These are phyloP conservation scores for Brachirus orientalis DNA, from an alignment of 2,113 vertebrate species.

Conservation along the genomic window DNA sequence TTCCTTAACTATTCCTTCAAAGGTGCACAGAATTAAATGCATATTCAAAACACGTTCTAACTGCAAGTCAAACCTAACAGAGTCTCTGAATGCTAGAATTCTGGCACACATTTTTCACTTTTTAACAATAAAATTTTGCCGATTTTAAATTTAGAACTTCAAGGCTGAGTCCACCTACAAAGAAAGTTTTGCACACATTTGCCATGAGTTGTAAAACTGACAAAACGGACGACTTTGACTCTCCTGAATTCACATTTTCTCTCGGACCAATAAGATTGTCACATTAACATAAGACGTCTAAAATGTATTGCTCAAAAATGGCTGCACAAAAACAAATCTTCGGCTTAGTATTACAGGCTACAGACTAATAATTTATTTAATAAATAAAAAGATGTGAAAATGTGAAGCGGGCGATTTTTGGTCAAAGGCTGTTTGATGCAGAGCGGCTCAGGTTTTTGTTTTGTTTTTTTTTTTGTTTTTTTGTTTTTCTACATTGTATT, in stretches of 20 bases:
- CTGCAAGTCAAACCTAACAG: not conserved
- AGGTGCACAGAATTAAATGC: constrained; percentile 52
- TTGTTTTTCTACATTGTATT: constrained; percentile 19
- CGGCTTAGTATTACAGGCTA: constrained; percentile 8
- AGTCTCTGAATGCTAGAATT: constrained; percentile 8
- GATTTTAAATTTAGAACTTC: constrained; percentile 35
- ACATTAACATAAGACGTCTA: constrained; percentile 54
- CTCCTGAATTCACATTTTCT: constrained; percentile 37
- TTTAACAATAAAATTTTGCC: constrained; percentile 29
- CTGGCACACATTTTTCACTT: constrained; percentile 26
- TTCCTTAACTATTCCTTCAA: constrained; percentile 23
- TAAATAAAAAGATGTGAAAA: constrained; percentile 9
- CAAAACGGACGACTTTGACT: not conserved
- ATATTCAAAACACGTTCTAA: constrained; percentile 46
- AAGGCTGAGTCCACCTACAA: constrained; percentile 20
- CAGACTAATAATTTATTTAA: constrained; percentile 6
- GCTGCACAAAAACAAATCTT: constrained; percentile 34
- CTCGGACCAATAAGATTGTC: constrained; percentile 71
- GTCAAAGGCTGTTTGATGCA: constrained; percentile 76
- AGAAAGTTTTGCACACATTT: constrained; percentile 21
- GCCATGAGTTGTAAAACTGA: constrained; percentile 2
- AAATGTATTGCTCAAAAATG: constrained; percentile 41
- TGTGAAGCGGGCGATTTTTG: constrained; percentile 69
- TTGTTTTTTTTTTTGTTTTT: too few species aligned
- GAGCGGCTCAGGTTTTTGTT: constrained; percentile 50